These are phyloP conservation scores for Lytechinus pictus DNA, from an alignment of 35 echinoderm and acorn worm genomes.

Conservation along the genomic window DNA sequence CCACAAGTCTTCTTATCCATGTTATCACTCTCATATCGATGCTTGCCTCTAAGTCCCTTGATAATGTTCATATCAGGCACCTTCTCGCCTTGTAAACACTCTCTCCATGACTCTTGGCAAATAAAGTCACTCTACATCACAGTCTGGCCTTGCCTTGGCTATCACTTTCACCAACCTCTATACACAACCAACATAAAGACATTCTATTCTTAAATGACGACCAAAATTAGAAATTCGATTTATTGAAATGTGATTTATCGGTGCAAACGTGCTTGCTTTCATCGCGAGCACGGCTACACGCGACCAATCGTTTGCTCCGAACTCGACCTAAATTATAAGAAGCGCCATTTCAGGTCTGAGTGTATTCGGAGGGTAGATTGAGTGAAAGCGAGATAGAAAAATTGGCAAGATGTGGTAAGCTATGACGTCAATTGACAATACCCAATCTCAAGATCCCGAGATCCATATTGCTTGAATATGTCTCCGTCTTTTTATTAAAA, in stretches of 20 bases:
- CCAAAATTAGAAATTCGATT: slow-evolving; percentile 13
- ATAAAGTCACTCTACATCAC: not conserved
- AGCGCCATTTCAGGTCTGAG: not conserved
- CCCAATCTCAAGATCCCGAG: not conserved
- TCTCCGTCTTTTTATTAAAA: slow-evolving; percentile 5
- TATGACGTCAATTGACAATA: not conserved
- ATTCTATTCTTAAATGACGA: not conserved
- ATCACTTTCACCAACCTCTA: not conserved
- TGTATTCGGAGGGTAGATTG: not conserved
- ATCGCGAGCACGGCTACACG: not conserved
- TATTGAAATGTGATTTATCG: slow-evolving; percentile 20
- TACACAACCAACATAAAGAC: not conserved
- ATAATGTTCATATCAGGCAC: not conserved
- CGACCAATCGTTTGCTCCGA: not conserved
- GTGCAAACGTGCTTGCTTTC: not conserved
- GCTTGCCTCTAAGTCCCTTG: not conserved
- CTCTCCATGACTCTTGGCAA: slow-evolving; percentile 8
- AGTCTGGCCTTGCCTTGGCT: slow-evolving; percentile 3
- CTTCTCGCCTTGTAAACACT: not conserved
- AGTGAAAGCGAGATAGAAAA: not conserved
- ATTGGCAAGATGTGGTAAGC: not conserved
- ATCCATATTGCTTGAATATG: not conserved
- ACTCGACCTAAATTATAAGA: slow-evolving; percentile 8
- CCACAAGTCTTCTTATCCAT: not conserved
- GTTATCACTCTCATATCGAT: not conserved